Conservation (phyloP, 2,113 vertebrate genomes). For the Hiodon tergisus region DNA sequence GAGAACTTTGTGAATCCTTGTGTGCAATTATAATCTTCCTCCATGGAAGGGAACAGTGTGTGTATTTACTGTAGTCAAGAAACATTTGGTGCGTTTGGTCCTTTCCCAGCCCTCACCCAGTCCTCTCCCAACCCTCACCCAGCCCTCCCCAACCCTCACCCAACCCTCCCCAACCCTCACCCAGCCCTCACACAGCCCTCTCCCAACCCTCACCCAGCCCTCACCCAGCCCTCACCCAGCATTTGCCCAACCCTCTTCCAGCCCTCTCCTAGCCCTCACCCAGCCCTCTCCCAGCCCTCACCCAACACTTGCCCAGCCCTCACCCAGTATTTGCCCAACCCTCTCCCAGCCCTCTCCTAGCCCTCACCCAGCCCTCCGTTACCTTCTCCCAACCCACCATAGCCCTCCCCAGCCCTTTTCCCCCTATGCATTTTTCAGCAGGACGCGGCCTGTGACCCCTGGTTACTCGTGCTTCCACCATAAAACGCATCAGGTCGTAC, state of each 20-base stretch:
- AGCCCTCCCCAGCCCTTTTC: not conserved
- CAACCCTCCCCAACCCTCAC: not conserved
- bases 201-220: not conserved
- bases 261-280: too few species aligned
- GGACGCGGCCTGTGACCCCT: constrained; percentile 26
- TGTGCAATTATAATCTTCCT: not conserved
- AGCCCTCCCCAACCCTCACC: not conserved
- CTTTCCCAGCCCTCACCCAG: not conserved
- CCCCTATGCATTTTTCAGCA: constrained; percentile 25
- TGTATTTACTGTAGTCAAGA: too few species aligned
- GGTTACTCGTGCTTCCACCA: not conserved
- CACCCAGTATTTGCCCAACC: not conserved
- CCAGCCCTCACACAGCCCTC: not conserved
- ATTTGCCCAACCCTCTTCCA: not conserved
- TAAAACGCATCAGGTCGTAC: constrained; percentile 25
- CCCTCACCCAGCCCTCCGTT: not conserved
- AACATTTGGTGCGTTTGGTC: not conserved
- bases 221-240: not conserved
- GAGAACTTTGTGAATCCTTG: not conserved
- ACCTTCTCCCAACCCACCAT: not conserved
- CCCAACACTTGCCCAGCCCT: not conserved
- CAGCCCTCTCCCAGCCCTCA: not conserved
- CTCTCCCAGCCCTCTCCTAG: not conserved
- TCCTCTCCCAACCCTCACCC: not conserved
- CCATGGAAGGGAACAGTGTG: not conserved